Evolutionary conservation across 1,140 invertebrate genomes (phyloP).

Genomic region (Hestina assimilis): DNA sequence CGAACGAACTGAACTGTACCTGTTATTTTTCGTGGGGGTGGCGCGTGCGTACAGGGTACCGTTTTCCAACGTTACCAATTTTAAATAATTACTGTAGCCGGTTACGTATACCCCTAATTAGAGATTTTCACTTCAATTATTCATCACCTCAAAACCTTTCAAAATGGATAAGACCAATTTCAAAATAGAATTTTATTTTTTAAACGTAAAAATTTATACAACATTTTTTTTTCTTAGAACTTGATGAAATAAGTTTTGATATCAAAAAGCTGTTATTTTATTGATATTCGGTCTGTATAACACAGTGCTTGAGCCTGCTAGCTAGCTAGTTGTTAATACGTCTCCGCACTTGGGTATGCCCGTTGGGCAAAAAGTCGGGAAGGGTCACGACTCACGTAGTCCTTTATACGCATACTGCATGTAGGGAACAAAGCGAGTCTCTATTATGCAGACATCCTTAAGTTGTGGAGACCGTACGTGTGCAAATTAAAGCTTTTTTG

Average conservation of each 20-base stretch:
- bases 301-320: constrained; percentile 15
- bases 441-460: constrained; percentile 2
- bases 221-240: no score
- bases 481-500: constrained; percentile 2
- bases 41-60: constrained; percentile 61
- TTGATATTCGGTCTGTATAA: neutral
- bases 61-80: constrained; percentile 31
- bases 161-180: neutral
- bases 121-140: constrained; percentile 16
- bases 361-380: constrained; percentile 14
- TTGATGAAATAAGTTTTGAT: neutral
- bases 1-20: constrained; percentile 46
- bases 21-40: constrained; percentile 59
- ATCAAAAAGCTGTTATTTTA: neutral
- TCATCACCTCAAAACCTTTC: neutral
- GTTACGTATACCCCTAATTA: constrained; percentile 35
- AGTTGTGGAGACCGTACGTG: constrained; percentile 1
- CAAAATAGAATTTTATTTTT: no score
- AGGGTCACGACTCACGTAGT: constrained; percentile 18
- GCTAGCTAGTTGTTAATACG: constrained; percentile 26
- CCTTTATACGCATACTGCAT: constrained; percentile 14
- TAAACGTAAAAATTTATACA: no score
- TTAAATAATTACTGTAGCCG: constrained; percentile 34
- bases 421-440: constrained; percentile 4
- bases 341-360: constrained; percentile 18